Evolutionary conservation across 2,888 invertebrate species (phyloP), one percentile per base, ranked within the genome.

Genomic region (Pristionchus exspectatus): DNA sequence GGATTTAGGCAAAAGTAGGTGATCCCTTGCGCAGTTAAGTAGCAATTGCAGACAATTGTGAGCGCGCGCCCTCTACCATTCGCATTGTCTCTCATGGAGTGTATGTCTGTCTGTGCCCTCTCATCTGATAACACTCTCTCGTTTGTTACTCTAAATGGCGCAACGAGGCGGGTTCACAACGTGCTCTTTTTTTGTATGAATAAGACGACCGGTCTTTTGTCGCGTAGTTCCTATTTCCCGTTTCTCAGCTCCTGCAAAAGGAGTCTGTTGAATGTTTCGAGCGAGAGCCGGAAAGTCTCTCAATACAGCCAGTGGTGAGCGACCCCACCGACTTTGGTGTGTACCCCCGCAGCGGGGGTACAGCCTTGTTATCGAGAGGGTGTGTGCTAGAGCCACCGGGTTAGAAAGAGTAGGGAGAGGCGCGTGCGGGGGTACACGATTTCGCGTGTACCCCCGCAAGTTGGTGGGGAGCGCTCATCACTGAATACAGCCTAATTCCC

Each of bases 101-200:
- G 44, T 56, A 54, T 77, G 54, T 7, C 33, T 77, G 24, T 87
- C 87, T 69, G 59, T 16, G 30, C 69, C 24, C 69, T 87, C 69
- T 87, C 69, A 14, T n/a, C 27, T 69, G 56, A 33, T 59, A 66
- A 63, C 66, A 63, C 44, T 77, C 74, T 77, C 74, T 77, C 74
- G 44, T 30, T 77, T 44, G 44, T 77, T 77, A 81, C 81, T 81
- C 81, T 81, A 81, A 81, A 81, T n/a, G 81, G 81, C 81, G 50
- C 81, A 54, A 44, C 50, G 50, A 81, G 81, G 81, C 81, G 81
- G 81, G 81, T 50, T 81, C 27, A 27, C 81, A 81, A 27, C 81
- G 27, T 50, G 50, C 81, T 44, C 81, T 81, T 81, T 54, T n/a
- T 33, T 44, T 21, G 27, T 50, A 14, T 0, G 44, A 81, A 44